A percentile compares a stretch with the other conserved stretches of the same genome.
Evolutionary conservation across 2,888 invertebrate genomes (phyloP).

Genomic region (Microctonus aethiopoides): DNA sequence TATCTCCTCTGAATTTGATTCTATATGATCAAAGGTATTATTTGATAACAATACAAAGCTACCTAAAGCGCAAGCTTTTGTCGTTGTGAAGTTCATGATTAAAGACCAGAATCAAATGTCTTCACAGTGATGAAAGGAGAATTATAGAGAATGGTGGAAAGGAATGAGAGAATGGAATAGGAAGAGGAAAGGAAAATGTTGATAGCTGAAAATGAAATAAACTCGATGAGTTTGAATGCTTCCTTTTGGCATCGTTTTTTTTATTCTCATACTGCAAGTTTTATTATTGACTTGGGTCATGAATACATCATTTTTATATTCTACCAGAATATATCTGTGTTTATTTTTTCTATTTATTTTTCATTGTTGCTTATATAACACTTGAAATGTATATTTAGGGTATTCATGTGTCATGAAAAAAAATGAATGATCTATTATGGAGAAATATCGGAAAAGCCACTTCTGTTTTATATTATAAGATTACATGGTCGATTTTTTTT

Average conservation of each 20-base stretch:
- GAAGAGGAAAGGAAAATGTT: no score
- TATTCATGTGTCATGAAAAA: neutral
- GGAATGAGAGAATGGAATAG: no score
- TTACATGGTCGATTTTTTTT: no score
- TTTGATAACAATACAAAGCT: neutral
- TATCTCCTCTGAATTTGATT: conserved; percentile 40
- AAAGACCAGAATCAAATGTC: neutral
- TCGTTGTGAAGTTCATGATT: neutral
- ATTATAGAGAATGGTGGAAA: neutral
- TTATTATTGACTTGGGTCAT: conserved; percentile 56
- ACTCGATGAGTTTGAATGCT: conserved; percentile 14
- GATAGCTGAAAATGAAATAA: conserved; percentile 22
- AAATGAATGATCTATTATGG: neutral
- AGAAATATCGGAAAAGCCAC: neutral
- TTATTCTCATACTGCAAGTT: conserved; percentile 45
- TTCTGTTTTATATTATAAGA: neutral
- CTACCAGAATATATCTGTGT: neutral
- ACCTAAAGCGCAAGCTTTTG: neutral
- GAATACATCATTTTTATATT: conserved; percentile 36
- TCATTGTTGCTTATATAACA: conserved; percentile 14
- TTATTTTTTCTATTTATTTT: neutral
- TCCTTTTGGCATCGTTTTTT: conserved; percentile 51
- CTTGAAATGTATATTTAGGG: no score
- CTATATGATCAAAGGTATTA: conserved; percentile 36
- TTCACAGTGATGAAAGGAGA: neutral